Evolutionary conservation across 2,888 invertebrate genomes (phyloP).

Genomic region (Dolichopus griseipennis): DNA sequence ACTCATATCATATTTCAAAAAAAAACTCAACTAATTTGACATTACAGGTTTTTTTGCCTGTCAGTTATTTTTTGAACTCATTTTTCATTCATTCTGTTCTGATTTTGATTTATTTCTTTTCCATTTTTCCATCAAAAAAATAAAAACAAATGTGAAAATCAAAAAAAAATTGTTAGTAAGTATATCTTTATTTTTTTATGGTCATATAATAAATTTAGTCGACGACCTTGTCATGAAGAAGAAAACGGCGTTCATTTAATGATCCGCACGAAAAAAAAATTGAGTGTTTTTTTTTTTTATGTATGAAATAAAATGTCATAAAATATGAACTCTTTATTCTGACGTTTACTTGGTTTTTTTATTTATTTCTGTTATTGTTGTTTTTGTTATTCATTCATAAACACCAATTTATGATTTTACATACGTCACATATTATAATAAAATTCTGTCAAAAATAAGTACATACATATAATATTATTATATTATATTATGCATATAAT

Average conservation of each 20-base stretch:
- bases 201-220: background rate
- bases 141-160: no score
- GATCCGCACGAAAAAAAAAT: background rate
- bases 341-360: background rate
- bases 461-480: no score
- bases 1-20: no score
- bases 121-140: no score
- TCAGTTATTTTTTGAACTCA: no score
- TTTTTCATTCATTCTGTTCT: no score
- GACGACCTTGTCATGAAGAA: constrained; percentile 6
- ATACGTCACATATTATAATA: background rate
- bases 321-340: background rate
- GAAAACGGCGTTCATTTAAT: background rate
- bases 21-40: no score
- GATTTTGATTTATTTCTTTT: no score
- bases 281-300: background rate
- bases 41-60: no score
- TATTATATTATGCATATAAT: no score
- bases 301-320: background rate
- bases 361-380: background rate
- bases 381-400: background rate
- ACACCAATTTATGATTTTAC: background rate
- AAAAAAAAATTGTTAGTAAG: no score
- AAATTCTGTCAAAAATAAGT: no score
- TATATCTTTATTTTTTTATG: background rate